These are phyloP conservation scores for Drosophila recens DNA, from an alignment of 2,888 invertebrate genomes.

Conservation along the genomic window DNA sequence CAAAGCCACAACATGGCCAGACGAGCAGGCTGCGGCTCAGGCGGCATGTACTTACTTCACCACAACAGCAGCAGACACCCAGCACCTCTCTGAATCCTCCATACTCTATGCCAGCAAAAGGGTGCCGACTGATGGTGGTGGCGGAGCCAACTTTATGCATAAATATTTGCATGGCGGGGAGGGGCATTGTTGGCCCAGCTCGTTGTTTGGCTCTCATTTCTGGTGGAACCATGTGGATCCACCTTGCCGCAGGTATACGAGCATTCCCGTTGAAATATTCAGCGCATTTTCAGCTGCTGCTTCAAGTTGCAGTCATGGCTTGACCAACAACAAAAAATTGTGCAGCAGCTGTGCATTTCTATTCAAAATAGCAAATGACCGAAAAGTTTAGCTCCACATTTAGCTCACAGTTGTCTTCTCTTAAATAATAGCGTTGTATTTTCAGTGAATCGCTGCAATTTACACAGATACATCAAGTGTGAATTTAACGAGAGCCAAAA, in stretches of 20 bases:
- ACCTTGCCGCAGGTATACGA: slow-evolving; percentile 34
- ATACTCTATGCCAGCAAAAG: slow-evolving; percentile 11
- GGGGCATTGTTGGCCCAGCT: neutral
- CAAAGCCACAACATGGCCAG: slow-evolving; percentile 75
- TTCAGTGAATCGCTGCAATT: slow-evolving; percentile 63
- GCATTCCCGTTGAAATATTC: slow-evolving; percentile 52
- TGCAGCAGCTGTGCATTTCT: slow-evolving; percentile 31
- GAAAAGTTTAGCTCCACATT: slow-evolving; percentile 20
- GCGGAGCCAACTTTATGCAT: slow-evolving; percentile 78
- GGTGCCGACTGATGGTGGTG: slow-evolving; percentile 13
- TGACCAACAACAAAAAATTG: slow-evolving; percentile 51
- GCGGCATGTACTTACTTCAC: slow-evolving; percentile 40
- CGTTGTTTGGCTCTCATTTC: slow-evolving; percentile 24
- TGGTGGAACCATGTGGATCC: slow-evolving; percentile 28
- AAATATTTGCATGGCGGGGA: slow-evolving; percentile 67
- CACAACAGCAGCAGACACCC: slow-evolving; percentile 24
- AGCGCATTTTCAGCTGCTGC: slow-evolving; percentile 54
- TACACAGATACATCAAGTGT: slow-evolving; percentile 58
- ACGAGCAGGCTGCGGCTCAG: slow-evolving; percentile 35
- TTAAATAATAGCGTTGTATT: slow-evolving; percentile 60
- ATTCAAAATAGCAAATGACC: slow-evolving; percentile 69
- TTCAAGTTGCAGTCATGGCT: slow-evolving; percentile 23
- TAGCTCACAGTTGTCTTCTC: slow-evolving; percentile 17
- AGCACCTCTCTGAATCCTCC: slow-evolving; percentile 4
- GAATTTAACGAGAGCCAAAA: slow-evolving; percentile 27